Evolutionary conservation across 2,888 invertebrate species (phyloP).

Genomic region (Aspidiotus destructor): DNA sequence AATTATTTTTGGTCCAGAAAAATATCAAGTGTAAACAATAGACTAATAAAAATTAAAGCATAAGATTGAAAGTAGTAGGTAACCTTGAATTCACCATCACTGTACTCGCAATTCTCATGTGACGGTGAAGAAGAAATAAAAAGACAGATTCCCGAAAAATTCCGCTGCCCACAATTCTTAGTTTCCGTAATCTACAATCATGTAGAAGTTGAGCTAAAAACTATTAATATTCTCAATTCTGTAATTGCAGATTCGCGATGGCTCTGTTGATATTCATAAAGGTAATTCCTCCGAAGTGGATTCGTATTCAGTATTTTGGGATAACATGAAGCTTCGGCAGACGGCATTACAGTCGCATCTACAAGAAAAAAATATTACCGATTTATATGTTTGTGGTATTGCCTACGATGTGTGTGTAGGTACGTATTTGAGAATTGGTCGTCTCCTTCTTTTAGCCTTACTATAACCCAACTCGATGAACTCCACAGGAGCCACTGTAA

Average conservation of each 20-base stretch:
- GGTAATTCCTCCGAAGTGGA: constrained; percentile 92
- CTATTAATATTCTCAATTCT: neutral
- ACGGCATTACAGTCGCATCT: constrained; percentile 75
- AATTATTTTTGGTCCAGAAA: too few species aligned
- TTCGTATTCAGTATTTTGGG: constrained; percentile 97
- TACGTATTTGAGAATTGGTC: constrained; percentile 41
- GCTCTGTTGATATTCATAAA: constrained; percentile 72
- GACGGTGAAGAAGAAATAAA: too few species aligned
- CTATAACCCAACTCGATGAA: neutral
- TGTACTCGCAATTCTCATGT: too few species aligned
- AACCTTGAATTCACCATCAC: too few species aligned
- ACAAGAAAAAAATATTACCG: constrained; percentile 68
- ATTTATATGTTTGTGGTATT: constrained; percentile 87
- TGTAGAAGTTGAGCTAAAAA: too few species aligned
- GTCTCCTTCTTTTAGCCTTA: neutral
- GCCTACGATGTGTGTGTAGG: constrained; percentile 94
- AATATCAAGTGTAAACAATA: too few species aligned
- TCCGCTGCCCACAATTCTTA: too few species aligned
- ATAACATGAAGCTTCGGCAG: constrained; percentile 83
- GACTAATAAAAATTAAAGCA: too few species aligned
- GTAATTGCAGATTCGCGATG: constrained; percentile 53
- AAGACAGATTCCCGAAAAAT: too few species aligned
- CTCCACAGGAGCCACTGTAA: constrained; percentile 66
- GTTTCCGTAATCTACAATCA: too few species aligned
- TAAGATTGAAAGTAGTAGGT: too few species aligned